phyloP scores from a whole-genome alignment of 2,888 invertebrate genomes.

The Incurvaria masculella region DNA sequence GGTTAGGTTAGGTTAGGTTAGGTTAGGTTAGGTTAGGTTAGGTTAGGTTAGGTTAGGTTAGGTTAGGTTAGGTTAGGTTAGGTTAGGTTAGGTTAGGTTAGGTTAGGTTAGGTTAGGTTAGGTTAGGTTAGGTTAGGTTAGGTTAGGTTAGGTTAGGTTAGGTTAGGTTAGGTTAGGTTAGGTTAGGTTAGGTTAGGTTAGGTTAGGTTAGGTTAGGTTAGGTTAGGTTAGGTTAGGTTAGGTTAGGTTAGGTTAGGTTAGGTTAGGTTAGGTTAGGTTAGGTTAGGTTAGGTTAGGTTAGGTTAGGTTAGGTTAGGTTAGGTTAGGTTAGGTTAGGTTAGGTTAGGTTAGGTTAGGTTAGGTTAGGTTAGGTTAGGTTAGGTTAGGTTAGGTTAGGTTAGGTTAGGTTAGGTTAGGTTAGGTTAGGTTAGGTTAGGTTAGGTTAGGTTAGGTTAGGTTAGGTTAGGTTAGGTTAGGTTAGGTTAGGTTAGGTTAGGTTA shows the following conservation, averaged over 20 bases:
- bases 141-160: constrained; percentile 1
- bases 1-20: no score
- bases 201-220: constrained; percentile 1
- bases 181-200: constrained; percentile 1
- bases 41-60: no score
- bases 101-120: no score
- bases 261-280: not conserved
- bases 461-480: not conserved
- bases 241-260: not conserved
- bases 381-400: not conserved
- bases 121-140: constrained; percentile 1
- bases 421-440: not conserved
- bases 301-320: constrained; percentile 7
- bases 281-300: constrained; percentile 4
- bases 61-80: no score
- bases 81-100: no score
- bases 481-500: not conserved
- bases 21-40: no score
- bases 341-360: constrained; percentile 8
- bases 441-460: not conserved
- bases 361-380: constrained; percentile 1
- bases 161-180: constrained; percentile 1
- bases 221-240: not conserved
- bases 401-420: not conserved
- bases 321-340: constrained; percentile 8